These are phyloP conservation scores for Schlechtendalia chinensis DNA, from an alignment of 1,140 invertebrate genomes.

Conservation along the genomic window DNA sequence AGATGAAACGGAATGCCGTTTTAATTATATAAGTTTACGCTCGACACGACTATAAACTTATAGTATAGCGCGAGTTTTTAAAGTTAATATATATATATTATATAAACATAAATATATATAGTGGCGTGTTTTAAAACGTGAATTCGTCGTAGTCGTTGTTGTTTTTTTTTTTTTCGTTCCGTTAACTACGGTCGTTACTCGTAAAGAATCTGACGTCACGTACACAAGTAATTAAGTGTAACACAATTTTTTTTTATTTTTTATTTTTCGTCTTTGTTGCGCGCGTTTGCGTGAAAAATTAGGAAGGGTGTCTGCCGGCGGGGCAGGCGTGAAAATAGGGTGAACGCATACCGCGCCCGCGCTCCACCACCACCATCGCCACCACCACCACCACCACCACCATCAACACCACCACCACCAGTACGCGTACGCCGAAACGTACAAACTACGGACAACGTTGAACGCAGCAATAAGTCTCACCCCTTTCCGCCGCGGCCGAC, in stretches of 20 bases:
- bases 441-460: background rate
- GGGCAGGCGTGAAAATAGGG: background rate
- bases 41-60: no score
- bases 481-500: background rate
- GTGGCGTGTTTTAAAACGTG: no score
- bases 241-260: no score
- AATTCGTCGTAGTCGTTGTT: no score
- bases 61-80: no score
- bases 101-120: no score
- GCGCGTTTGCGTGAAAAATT: slow-evolving; percentile 14
- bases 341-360: background rate
- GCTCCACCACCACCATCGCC: background rate
- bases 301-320: background rate
- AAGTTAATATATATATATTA: no score
- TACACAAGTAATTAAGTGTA: slow-evolving; percentile 13
- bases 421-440: background rate
- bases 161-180: background rate
- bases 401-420: no score
- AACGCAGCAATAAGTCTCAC: slow-evolving; percentile 13
- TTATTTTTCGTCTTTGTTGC: background rate
- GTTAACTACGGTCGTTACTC: background rate
- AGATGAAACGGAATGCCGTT: no score
- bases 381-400: no score
- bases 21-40: no score
- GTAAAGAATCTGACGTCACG: slow-evolving; percentile 12